Conservation (phyloP, 2,797 vertebrate genomes). For the Myotis vivesi region DNA sequence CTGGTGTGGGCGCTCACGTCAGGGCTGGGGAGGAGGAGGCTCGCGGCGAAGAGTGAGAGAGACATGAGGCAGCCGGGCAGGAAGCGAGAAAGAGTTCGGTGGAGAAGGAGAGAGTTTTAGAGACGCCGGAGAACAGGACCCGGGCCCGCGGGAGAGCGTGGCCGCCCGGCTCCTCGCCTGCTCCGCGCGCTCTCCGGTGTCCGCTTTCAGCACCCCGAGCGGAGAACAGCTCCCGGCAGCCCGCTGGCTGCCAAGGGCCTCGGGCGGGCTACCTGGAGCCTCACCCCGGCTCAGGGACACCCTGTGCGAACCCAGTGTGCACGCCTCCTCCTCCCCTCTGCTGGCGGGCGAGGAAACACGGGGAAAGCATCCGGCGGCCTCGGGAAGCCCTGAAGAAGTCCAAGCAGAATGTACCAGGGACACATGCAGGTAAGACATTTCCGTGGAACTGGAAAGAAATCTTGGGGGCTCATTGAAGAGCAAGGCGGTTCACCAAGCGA, state of each 20-base stretch:
- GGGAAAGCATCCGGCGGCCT: conserved; percentile 61
- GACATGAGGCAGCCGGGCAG: conserved; percentile 62
- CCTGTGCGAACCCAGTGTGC: neutral
- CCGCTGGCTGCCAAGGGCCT: conserved; percentile 45
- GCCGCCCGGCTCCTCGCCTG: conserved; percentile 11
- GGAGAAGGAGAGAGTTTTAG: conserved; percentile 70
- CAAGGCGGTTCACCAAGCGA: conserved; percentile 62
- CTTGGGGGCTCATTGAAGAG: neutral
- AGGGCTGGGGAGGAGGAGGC: conserved; percentile 66
- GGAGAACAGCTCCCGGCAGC: conserved; percentile 74
- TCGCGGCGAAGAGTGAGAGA: neutral
- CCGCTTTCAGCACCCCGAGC: conserved; percentile 71
- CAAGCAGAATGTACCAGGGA: conserved; percentile 89
- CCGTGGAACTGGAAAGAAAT: neutral
- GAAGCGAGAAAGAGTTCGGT: conserved; percentile 73
- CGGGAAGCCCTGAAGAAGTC: conserved; percentile 67
- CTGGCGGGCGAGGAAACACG: neutral
- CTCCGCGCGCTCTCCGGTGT: conserved; percentile 41
- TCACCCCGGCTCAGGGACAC: neutral
- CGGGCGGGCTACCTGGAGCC: conserved; percentile 1
- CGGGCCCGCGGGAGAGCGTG: conserved; percentile 25
- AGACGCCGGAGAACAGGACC: conserved; percentile 50
- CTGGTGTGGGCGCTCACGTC: conserved; percentile 66
- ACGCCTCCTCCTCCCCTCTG: neutral
- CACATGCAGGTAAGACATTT: conserved; percentile 88